Conservation (phyloP, 2,888 invertebrate species). For the Cabera pusaria region DNA sequence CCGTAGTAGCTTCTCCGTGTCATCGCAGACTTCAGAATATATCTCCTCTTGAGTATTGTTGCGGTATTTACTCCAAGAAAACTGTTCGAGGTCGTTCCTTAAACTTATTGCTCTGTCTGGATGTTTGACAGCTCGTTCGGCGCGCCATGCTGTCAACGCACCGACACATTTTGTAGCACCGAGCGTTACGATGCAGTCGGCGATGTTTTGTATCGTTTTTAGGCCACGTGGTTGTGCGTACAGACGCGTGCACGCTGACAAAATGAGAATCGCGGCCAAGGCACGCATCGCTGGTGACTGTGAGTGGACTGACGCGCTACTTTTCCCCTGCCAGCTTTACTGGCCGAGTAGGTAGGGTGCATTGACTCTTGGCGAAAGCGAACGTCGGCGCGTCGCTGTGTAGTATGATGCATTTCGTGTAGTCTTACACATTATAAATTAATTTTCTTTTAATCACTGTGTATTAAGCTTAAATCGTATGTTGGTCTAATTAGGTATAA, state of each 20-base stretch:
- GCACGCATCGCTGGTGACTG: conserved; percentile 65
- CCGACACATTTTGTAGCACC: conserved; percentile 81
- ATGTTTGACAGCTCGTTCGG: conserved; percentile 55
- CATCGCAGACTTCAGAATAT: conserved; percentile 71
- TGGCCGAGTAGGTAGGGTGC: conserved; percentile 49
- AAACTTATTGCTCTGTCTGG: conserved; percentile 39
- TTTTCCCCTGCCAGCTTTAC: conserved; percentile 43
- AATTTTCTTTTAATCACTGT: too few species aligned
- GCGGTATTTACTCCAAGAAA: conserved; percentile 68
- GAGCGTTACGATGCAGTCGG: conserved; percentile 54
- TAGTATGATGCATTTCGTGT: too few species aligned
- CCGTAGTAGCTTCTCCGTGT: conserved; percentile 76
- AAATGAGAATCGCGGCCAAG: conserved; percentile 62
- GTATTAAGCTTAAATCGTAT: too few species aligned
- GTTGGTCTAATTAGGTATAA: too few species aligned
- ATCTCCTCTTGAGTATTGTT: conserved; percentile 73
- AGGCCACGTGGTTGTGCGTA: conserved; percentile 44
- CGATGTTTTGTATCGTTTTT: conserved; percentile 40
- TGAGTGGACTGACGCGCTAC: conserved; percentile 56
- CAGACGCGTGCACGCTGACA: conserved; percentile 51
- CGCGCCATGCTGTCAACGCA: conserved; percentile 80
- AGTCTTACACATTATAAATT: too few species aligned
- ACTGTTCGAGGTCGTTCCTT: conserved; percentile 54
- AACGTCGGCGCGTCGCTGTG: too few species aligned
- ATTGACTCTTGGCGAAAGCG: conserved; percentile 47